These are phyloP conservation scores for Stenchaetothrips biformis DNA, from an alignment of 2,888 invertebrate species.

Conservation along the genomic window DNA sequence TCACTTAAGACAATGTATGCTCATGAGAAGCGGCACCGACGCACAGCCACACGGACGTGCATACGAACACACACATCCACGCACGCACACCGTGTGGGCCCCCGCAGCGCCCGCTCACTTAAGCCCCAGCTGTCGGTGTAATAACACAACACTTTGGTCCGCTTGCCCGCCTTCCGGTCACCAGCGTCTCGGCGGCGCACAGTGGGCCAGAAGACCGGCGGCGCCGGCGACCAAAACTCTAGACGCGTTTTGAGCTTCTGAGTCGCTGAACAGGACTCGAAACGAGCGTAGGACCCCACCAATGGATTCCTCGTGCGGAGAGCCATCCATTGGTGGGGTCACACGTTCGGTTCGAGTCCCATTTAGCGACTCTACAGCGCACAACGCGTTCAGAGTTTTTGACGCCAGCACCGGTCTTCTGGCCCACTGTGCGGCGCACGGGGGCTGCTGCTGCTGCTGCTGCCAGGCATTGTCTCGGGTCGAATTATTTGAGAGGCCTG, in stretches of 20 bases:
- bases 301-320: too few species aligned
- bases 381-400: too few species aligned
- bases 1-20: not conserved
- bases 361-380: too few species aligned
- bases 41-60: not conserved
- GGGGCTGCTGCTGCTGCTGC: not conserved
- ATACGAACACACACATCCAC: not conserved
- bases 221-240: too few species aligned
- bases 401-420: not conserved
- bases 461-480: not conserved
- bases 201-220: too few species aligned
- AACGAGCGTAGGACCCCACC: too few species aligned
- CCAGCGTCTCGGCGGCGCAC: not conserved
- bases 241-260: too few species aligned
- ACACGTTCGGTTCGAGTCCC: too few species aligned
- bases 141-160: not conserved
- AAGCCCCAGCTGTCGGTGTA: not conserved
- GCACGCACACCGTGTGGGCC: not conserved
- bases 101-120: not conserved
- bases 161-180: not conserved
- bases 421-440: not conserved
- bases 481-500: constrained; percentile 24
- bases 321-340: too few species aligned
- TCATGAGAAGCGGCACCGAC: not conserved
- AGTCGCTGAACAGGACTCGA: too few species aligned